Conservation (phyloP, 2,888 invertebrate species). For the Neria commutata region DNA sequence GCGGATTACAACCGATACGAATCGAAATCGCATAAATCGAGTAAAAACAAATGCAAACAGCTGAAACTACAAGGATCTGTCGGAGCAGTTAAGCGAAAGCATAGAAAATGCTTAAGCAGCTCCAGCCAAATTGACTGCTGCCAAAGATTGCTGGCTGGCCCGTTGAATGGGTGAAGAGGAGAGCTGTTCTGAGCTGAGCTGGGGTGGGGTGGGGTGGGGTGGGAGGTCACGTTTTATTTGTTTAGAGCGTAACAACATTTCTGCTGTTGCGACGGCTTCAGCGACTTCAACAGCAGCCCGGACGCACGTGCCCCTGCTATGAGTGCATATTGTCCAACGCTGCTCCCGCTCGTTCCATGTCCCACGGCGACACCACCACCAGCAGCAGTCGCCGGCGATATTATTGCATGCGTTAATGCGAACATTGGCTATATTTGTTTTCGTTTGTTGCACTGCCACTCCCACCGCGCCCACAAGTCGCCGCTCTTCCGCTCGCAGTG, state of each 20-base stretch:
- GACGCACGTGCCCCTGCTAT: conserved; percentile 50
- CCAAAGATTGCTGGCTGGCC: neutral
- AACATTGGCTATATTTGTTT: conserved; percentile 40
- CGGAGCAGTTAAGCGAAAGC: neutral
- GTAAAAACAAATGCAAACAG: neutral
- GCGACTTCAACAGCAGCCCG: conserved; percentile 26
- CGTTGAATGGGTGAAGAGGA: neutral
- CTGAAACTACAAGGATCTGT: neutral
- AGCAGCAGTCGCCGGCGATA: neutral
- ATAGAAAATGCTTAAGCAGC: neutral
- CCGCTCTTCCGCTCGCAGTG: conserved; percentile 29
- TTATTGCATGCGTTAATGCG: conserved; percentile 29
- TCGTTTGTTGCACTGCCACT: conserved; percentile 28
- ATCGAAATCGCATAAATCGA: neutral
- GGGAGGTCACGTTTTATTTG: conserved; percentile 44
- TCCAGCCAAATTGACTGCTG: neutral
- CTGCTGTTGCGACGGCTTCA: too few relatives aligned
- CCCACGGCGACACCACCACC: neutral
- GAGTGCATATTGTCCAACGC: conserved; percentile 49
- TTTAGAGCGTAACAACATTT: conserved; percentile 36
- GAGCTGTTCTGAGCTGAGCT: too few relatives aligned
- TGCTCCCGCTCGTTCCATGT: conserved; percentile 22
- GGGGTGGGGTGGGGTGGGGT: conserved; percentile 3
- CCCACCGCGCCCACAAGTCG: conserved; percentile 29
- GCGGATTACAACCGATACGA: conserved; percentile 35